phyloP scores from a whole-genome alignment of 2,888 invertebrate species.

The Stegana nigrithorax region DNA sequence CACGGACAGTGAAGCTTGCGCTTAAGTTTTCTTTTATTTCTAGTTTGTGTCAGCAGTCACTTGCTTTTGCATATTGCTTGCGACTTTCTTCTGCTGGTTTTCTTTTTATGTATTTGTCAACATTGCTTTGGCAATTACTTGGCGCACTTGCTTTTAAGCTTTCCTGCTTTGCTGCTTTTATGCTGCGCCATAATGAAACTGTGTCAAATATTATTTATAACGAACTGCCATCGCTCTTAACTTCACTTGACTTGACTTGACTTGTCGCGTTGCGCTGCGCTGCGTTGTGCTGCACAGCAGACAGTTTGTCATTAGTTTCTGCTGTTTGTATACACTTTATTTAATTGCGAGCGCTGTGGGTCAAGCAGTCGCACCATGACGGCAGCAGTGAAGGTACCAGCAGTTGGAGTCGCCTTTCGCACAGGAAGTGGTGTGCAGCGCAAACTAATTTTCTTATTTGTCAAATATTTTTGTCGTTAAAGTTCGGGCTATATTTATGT shows the following conservation, averaged over 20 bases:
- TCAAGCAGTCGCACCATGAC: background rate
- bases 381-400: background rate
- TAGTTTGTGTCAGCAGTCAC: no score
- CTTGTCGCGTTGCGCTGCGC: no score
- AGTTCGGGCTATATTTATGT: conserved; percentile 1
- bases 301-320: no score
- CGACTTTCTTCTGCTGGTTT: no score
- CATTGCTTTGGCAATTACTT: background rate
- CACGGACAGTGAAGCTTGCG: background rate
- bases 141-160: background rate
- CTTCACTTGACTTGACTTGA: background rate
- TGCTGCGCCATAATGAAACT: background rate
- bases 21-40: background rate
- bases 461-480: conserved; percentile 6
- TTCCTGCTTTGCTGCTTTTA: background rate
- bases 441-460: conserved; percentile 14
- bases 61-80: no score
- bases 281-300: no score
- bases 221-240: background rate
- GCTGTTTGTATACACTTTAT: background rate
- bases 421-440: background rate
- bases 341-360: conserved; percentile 1
- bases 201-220: background rate
- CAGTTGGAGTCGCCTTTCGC: background rate
- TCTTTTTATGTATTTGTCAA: conserved; percentile 27